A percentile compares a stretch with the other conserved stretches of the same genome.
Conservation (phyloP, 2,797 vertebrate species). For the Pangasius mekongensis region DNA sequence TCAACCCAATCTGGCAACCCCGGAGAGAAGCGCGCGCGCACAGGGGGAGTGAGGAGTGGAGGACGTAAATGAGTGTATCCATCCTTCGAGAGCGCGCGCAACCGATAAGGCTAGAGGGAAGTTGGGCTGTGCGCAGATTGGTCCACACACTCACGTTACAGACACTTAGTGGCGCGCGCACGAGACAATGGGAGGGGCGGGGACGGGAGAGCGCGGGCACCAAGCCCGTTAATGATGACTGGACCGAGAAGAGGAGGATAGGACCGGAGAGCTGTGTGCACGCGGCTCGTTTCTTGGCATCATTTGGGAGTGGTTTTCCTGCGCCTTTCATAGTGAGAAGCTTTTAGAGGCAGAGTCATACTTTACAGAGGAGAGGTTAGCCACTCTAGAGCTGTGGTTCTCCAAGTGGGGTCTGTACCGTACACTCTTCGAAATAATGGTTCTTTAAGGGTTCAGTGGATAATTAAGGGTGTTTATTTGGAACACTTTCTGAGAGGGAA, state of each 20-base stretch:
- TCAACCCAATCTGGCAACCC: slow-evolving; percentile 23
- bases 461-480: neutral
- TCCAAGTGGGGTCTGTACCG: neutral
- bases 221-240: slow-evolving; percentile 74
- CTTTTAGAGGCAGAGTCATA: slow-evolving; percentile 9
- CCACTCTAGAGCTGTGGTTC: neutral
- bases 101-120: slow-evolving; percentile 73
- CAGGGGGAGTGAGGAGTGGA: neutral
- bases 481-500: neutral
- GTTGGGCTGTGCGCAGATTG: slow-evolving; percentile 61
- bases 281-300: slow-evolving; percentile 60
- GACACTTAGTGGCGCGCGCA: slow-evolving; percentile 60
- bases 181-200: slow-evolving; percentile 56
- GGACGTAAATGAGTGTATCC: slow-evolving; percentile 48
- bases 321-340: slow-evolving; percentile 22
- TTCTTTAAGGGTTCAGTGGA: neutral
- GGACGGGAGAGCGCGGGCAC: slow-evolving; percentile 64
- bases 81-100: slow-evolving; percentile 63
- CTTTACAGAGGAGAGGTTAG: neutral
- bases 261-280: slow-evolving; percentile 61
- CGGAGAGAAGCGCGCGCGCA: neutral
- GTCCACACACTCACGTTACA: slow-evolving; percentile 62
- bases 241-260: slow-evolving; percentile 72
- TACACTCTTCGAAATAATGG: neutral
- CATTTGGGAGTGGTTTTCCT: slow-evolving; percentile 43